Conservation (phyloP, 2,113 vertebrate species). For the Carassius gibelio region DNA sequence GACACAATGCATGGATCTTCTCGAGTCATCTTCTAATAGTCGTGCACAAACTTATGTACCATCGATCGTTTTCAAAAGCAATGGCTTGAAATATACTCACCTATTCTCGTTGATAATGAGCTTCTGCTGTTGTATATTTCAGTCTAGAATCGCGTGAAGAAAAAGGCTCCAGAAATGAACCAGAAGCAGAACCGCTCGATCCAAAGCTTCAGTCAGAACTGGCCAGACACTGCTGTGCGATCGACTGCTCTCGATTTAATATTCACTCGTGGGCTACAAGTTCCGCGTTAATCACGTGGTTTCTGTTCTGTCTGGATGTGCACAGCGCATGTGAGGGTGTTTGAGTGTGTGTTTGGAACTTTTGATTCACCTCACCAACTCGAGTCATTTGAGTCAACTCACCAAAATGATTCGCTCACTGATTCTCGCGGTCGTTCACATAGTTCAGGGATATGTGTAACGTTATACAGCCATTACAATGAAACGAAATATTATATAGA, state of each 20-base stretch:
- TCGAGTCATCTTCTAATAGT: not conserved
- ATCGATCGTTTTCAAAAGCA: not conserved
- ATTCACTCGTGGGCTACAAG: not conserved
- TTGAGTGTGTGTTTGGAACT: no score
- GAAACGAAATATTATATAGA: no score
- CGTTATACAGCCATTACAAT: no score
- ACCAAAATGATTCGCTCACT: not conserved
- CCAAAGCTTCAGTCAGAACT: not conserved
- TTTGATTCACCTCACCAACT: not conserved
- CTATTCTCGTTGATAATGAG: not conserved
- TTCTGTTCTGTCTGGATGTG: not conserved
- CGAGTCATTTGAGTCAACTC: not conserved
- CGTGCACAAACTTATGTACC: slow-evolving; percentile 8
- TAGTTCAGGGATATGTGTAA: no score
- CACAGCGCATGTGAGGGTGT: not conserved
- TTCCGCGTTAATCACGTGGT: slow-evolving; percentile 38
- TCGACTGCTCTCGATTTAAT: not conserved
- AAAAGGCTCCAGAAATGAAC: not conserved
- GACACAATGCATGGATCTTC: not conserved
- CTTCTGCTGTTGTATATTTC: not conserved
- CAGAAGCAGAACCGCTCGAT: not conserved
- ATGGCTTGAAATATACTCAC: not conserved
- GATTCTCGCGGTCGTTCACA: not conserved
- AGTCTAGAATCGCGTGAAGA: not conserved
- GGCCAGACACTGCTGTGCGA: not conserved